Base-by-base conservation (phyloP, 2,797 vertebrate genomes). In the Rhodeus uyekii region DNA sequence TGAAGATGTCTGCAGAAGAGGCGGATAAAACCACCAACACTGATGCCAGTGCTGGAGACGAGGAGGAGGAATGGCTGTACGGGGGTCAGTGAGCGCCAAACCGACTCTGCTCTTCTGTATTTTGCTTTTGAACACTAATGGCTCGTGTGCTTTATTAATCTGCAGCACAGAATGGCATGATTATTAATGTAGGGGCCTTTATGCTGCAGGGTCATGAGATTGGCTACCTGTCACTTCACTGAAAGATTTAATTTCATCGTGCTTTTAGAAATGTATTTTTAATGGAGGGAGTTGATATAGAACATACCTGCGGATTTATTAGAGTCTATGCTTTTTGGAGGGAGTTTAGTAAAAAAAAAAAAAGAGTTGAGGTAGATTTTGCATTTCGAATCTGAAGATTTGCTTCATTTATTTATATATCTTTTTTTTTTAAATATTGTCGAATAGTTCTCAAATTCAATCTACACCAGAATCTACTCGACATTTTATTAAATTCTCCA, bases 1-100 rank as follows among this genome's bases (percentile, higher is more conserved):
- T 19, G 53, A 80, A 78, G n/a, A 87, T 87, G 86, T 87, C 86
- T 27, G 71, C 85, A 29, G 83, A 87, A 90, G 95, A 96, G 84
- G 95, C 95, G 92, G 95, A 96, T 84, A 95, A 97, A 91, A 93
- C 96, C 88, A 83, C 93, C 89, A 89, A 84, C 81, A 91, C 94
- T 73, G 96, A 96, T 87, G 94, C 92, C 1, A 94, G 91, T 82
- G 93, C 88, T 44, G 97, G 97, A 34, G 97, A 98, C 72, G 97
- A 98, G 90, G 97, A 98, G 93, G 97, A 98, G 91, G 97, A 99
- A 95, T 99, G 97, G 97, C 93, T 99, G 44, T 99, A 99, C 85
- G 97, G 97, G 93, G 97, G 97, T 99, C 48, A 76, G 80, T 82
- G 14, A 55, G 72, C 72, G 18, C 27, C 36, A 65, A 24, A 67